Evolutionary conservation across 1,140 invertebrate genomes (phyloP).

Genomic region (Bacillus rossius): DNA sequence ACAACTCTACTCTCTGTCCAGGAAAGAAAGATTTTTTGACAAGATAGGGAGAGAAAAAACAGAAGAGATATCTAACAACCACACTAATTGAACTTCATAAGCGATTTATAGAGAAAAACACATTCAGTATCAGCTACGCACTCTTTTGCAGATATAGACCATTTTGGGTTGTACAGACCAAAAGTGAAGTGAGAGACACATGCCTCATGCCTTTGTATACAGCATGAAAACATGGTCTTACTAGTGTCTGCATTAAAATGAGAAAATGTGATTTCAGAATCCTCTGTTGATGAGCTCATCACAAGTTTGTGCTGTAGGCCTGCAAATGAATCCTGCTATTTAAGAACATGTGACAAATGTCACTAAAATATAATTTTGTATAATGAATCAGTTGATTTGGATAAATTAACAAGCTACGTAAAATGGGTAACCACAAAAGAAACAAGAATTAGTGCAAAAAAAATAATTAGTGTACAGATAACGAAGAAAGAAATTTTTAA

Average conservation of each 20-base stretch:
- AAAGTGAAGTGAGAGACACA: slow-evolving; percentile 15
- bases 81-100: slow-evolving; percentile 16
- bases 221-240: slow-evolving; percentile 19
- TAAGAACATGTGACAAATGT: slow-evolving; percentile 19
- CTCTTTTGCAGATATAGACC: slow-evolving; percentile 16
- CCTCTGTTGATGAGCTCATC: slow-evolving; percentile 16
- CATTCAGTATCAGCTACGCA: slow-evolving; percentile 10
- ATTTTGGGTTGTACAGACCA: slow-evolving; percentile 14
- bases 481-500: slow-evolving; percentile 4
- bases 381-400: slow-evolving; percentile 11
- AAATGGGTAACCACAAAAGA: slow-evolving; percentile 17
- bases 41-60: slow-evolving; percentile 15
- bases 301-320: slow-evolving; percentile 15
- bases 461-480: slow-evolving; percentile 9
- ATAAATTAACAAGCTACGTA: slow-evolving; percentile 8
- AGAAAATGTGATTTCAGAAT: slow-evolving; percentile 15
- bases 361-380: slow-evolving; percentile 8
- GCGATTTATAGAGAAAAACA: slow-evolving; percentile 8
- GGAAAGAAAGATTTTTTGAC: slow-evolving; percentile 18
- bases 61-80: slow-evolving; percentile 13
- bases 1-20: slow-evolving; percentile 13
- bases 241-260: slow-evolving; percentile 13
- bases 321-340: slow-evolving; percentile 15
- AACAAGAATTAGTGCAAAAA: slow-evolving; percentile 16
- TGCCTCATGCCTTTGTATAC: slow-evolving; percentile 21